These are phyloP conservation scores for Potorous gilbertii DNA, from an alignment of 2,797 vertebrate genomes.

Conservation along the genomic window DNA sequence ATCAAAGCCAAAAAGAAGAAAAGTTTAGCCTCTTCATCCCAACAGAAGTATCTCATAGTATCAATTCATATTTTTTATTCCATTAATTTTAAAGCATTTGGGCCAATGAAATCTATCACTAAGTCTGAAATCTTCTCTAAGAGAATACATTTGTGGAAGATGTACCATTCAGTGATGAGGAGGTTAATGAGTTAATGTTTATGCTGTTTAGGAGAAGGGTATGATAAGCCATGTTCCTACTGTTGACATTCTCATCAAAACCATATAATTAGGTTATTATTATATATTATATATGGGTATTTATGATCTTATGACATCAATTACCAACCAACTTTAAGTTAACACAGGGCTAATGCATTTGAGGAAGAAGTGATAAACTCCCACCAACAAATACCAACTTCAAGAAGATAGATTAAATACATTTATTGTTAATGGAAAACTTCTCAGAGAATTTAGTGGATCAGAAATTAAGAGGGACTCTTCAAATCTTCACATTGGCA, in stretches of 20 bases:
- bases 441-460: constrained; percentile 59
- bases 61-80: neutral
- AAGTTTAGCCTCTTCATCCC: neutral
- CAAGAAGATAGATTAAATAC: constrained; percentile 67
- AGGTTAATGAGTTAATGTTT: constrained; percentile 38
- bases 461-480: constrained; percentile 70
- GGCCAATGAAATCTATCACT: neutral
- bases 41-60: neutral
- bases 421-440: constrained; percentile 66
- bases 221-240: constrained; percentile 23
- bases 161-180: constrained; percentile 34
- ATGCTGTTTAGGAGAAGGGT: constrained; percentile 1
- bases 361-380: constrained; percentile 59
- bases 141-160: constrained; percentile 6
- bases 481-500: constrained; percentile 68
- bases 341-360: constrained; percentile 23
- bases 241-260: constrained; percentile 28
- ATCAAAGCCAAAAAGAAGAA: neutral
- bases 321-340: constrained; percentile 54
- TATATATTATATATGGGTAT: neutral
- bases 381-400: constrained; percentile 48
- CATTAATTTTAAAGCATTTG: constrained; percentile 25
- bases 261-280: neutral
- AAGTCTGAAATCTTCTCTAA: constrained; percentile 34
- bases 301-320: constrained; percentile 1